Evolutionary conservation across 1,140 invertebrate genomes (phyloP).

Genomic region (Heterodera schachtii): DNA sequence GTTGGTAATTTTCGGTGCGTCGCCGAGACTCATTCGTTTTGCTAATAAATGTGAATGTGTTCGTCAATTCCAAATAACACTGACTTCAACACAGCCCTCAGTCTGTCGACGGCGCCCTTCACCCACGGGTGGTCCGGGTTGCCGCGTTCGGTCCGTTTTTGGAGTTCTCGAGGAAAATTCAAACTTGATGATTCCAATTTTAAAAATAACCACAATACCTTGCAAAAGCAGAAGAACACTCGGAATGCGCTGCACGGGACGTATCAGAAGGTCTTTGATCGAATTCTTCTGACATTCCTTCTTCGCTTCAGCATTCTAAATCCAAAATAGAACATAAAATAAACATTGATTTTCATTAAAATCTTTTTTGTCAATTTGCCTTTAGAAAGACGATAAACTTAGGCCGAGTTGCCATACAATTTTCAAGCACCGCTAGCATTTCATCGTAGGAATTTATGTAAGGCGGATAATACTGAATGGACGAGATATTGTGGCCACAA

Average conservation of each 20-base stretch:
- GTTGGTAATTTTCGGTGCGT: conserved; percentile 38
- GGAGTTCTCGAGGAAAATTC: conserved; percentile 27
- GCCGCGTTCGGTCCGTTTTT: conserved; percentile 42
- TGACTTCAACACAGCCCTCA: conserved; percentile 38
- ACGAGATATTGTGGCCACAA: neutral
- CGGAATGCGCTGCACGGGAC: conserved; percentile 45
- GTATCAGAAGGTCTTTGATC: conserved; percentile 43
- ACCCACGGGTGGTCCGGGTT: conserved; percentile 34
- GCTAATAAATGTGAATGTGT: conserved; percentile 3
- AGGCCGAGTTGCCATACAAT: conserved; percentile 28
- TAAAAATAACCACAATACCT: conserved; percentile 19
- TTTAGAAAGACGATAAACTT: conserved; percentile 45
- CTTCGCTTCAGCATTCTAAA: conserved; percentile 37
- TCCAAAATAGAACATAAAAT: neutral
- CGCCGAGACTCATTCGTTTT: conserved; percentile 44
- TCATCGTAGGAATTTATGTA: conserved; percentile 48
- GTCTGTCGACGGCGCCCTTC: conserved; percentile 25
- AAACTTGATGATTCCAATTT: no score
- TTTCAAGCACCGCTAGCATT: conserved; percentile 21
- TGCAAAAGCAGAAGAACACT: conserved; percentile 48
- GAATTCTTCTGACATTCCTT: conserved; percentile 41
- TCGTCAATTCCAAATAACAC: neutral
- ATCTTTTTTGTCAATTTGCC: conserved; percentile 18
- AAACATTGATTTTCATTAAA: conserved; percentile 18
- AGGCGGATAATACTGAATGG: conserved; percentile 35